Base-by-base conservation (phyloP, 2,888 invertebrate genomes). In the Cerastis leucographa region DNA sequence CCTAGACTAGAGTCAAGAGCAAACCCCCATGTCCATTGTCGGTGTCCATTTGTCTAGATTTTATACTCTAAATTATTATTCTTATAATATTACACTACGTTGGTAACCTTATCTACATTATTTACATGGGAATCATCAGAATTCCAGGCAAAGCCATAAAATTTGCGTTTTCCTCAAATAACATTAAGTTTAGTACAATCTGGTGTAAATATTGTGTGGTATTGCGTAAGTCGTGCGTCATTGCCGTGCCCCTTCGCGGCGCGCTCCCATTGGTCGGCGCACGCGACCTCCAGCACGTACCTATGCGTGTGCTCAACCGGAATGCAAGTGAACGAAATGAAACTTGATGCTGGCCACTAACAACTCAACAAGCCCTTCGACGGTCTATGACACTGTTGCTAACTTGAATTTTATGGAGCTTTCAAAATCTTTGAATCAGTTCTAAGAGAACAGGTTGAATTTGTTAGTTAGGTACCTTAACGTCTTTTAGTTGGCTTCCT, bases 151-250 rank as follows among this genome's bases (percentile, higher is more conserved):
- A 49, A 42, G 14, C 19, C 54, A 54, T 77, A 66, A 51, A 59
- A 29, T 68, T 68, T 11, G 19, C 56, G 9, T 78, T 78, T 78
- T 74, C 77, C 69, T 74, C 54, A 35, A 49, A 64, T 65, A 84
- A 49, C 44, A 44, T n/a, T n/a, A n/a, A n/a, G n/a, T 35, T 61
- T 68, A 19, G 42, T 76, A 76, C 17, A 54, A 6, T 44, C 56
- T 87, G 75, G 71, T 79, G 88, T 83, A 90, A 91, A 78, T 76
- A 68, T 17, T 66, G 61, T 61, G 68, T 69, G 5, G 2, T 46
- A 71, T 94, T 94, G 93, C 94, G 93, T 94, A 91, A 94, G 90
- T 64, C 83, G n/a, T 87, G 91, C 94, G 94, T 95, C 94, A 94
- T 76, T 79, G 93, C 89, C 95, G 93, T 90, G 94, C 95, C 95